Percentiles rank a stretch among this genome's conserved stretches.
Evolutionary conservation across 2,888 invertebrate genomes (phyloP).

Genomic region (Leptopilina syphax): DNA sequence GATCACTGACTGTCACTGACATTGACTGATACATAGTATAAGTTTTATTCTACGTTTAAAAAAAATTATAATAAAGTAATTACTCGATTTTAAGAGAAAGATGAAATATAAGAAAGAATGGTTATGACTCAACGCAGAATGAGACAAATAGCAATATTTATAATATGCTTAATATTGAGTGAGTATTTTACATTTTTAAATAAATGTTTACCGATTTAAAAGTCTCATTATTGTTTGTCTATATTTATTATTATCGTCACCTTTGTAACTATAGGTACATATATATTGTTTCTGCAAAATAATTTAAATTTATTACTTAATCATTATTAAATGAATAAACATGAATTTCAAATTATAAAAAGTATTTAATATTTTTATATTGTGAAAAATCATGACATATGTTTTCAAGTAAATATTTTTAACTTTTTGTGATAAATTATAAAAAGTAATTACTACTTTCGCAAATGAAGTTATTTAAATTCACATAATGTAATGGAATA

Average conservation of each 20-base stretch:
- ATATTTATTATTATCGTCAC: neutral
- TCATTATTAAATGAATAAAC: too few species aligned
- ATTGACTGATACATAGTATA: too few species aligned
- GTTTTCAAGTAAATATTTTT: neutral
- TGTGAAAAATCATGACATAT: too few species aligned
- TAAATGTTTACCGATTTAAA: neutral
- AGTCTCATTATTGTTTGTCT: neutral
- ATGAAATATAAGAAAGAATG: constrained; percentile 60
- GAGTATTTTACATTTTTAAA: constrained; percentile 57
- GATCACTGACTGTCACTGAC: too few species aligned
- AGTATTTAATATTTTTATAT: too few species aligned
- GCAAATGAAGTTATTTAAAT: too few species aligned
- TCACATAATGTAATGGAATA: too few species aligned
- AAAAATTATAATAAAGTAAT: neutral
- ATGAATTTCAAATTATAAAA: too few species aligned
- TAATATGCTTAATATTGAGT: constrained; percentile 71
- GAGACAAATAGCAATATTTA: constrained; percentile 71
- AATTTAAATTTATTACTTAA: too few species aligned
- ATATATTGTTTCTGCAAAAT: too few species aligned
- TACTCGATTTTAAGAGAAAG: constrained; percentile 24
- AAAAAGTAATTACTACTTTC: too few species aligned
- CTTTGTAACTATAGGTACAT: neutral
- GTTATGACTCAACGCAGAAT: constrained; percentile 71
- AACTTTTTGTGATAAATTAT: neutral
- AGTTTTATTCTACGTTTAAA: neutral